Percentiles rank a stretch among this genome's conserved stretches.
These are phyloP conservation scores for Tyto alba DNA, from an alignment of 2,113 vertebrate genomes.

Conservation along the genomic window DNA sequence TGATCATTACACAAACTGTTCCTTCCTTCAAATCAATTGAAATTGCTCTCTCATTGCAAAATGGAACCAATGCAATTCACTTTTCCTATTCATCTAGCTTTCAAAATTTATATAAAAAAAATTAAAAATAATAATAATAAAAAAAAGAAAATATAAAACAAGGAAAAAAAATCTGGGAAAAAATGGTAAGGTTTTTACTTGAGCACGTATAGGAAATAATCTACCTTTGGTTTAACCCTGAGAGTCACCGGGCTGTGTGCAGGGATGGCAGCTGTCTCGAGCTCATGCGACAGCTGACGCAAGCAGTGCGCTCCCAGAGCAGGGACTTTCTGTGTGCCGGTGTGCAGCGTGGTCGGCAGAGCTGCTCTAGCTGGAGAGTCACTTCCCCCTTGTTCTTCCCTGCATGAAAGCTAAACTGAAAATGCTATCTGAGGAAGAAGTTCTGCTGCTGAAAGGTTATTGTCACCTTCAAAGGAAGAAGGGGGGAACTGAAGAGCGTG, in stretches of 20 bases:
- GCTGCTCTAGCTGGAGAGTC: background rate
- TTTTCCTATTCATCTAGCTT: background rate
- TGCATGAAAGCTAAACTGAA: background rate
- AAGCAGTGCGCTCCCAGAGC: background rate
- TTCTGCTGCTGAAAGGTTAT: background rate
- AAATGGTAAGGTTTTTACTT: background rate
- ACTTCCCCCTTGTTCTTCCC: background rate
- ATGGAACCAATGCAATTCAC: background rate
- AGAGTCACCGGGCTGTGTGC: background rate
- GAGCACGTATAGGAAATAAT: background rate
- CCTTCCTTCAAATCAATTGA: constrained; percentile 37
- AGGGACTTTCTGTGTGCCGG: background rate
- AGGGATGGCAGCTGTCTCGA: background rate
- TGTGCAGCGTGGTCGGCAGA: background rate
- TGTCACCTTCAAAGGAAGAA: background rate
- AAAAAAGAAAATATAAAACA: accelerated
- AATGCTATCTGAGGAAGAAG: background rate
- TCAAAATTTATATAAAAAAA: background rate
- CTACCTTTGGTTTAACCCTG: background rate
- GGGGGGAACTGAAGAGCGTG: background rate
- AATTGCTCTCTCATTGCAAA: constrained; percentile 38
- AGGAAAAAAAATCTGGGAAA: background rate
- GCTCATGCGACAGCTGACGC: background rate
- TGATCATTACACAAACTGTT: constrained; percentile 14
- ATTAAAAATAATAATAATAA: background rate